Evolutionary conservation across 2,113 vertebrate species (phyloP).

Genomic region (Serinus canaria): DNA sequence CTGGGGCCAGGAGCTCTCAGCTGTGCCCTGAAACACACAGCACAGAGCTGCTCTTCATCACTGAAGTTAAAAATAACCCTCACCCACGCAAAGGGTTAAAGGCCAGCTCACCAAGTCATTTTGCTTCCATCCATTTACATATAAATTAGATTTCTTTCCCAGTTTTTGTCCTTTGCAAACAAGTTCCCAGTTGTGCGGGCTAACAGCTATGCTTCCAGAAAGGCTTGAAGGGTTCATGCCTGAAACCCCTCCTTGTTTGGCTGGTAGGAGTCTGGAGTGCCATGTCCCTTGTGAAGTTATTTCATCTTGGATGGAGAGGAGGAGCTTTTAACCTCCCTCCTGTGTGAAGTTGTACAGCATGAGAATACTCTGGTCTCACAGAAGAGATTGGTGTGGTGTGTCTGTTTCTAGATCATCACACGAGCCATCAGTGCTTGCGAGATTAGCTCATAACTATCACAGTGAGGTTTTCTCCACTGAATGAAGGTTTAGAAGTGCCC

Average conservation of each 20-base stretch:
- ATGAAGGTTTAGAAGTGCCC: neutral
- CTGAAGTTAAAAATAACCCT: slow-evolving; percentile 32
- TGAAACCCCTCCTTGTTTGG: neutral
- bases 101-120: neutral
- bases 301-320: neutral
- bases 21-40: neutral
- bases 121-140: slow-evolving; percentile 34
- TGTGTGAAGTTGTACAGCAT: neutral
- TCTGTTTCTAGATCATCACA: neutral
- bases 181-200: slow-evolving; percentile 4
- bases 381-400: neutral
- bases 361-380: neutral
- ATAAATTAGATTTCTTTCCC: slow-evolving; percentile 33
- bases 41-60: slow-evolving; percentile 16
- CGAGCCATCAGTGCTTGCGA: neutral
- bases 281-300: neutral
- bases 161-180: neutral
- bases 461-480: neutral
- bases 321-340: neutral
- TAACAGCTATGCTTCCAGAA: neutral
- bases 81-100: slow-evolving; percentile 8
- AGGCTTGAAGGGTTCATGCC: neutral
- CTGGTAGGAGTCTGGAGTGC: neutral
- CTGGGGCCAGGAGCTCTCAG: neutral
- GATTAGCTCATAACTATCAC: neutral